These are phyloP conservation scores for Paramuricea clavata DNA, from an alignment of 92 coral and sea anemone species.

Conservation along the genomic window DNA sequence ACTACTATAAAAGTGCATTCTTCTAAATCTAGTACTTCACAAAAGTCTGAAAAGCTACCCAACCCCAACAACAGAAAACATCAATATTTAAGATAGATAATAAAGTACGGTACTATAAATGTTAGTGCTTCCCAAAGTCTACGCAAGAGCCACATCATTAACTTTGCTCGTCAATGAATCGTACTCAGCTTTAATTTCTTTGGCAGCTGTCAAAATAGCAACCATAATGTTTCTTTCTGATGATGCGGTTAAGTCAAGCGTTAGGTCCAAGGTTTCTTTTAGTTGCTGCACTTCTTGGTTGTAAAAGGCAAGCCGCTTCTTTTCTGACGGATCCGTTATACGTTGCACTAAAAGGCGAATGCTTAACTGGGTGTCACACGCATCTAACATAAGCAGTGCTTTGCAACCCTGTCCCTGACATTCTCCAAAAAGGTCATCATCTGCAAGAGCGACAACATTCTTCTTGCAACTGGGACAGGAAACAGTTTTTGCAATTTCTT, in stretches of 20 bases:
- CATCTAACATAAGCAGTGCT: constrained; percentile 43
- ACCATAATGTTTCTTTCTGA: constrained; percentile 49
- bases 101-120: too few relatives aligned
- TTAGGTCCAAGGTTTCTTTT: constrained; percentile 22
- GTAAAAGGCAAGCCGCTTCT: constrained; percentile 48
- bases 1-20: too few relatives aligned
- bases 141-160: not conserved
- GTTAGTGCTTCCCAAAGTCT: not conserved
- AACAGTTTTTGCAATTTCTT: constrained; percentile 55
- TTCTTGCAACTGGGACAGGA: constrained; percentile 62
- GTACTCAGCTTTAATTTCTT: constrained; percentile 23
- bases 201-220: constrained; percentile 48
- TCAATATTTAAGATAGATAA: too few relatives aligned
- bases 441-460: constrained; percentile 52
- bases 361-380: constrained; percentile 63
- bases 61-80: too few relatives aligned
- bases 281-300: constrained; percentile 69
- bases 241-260: not conserved
- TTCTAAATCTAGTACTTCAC: too few relatives aligned
- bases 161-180: not conserved
- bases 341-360: constrained; percentile 59
- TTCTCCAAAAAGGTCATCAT: constrained; percentile 57
- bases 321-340: constrained; percentile 55
- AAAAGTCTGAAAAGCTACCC: too few relatives aligned
- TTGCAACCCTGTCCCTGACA: constrained; percentile 58